Evolutionary conservation across 2,888 invertebrate species (phyloP).

Genomic region (Plagiodera versicolora): DNA sequence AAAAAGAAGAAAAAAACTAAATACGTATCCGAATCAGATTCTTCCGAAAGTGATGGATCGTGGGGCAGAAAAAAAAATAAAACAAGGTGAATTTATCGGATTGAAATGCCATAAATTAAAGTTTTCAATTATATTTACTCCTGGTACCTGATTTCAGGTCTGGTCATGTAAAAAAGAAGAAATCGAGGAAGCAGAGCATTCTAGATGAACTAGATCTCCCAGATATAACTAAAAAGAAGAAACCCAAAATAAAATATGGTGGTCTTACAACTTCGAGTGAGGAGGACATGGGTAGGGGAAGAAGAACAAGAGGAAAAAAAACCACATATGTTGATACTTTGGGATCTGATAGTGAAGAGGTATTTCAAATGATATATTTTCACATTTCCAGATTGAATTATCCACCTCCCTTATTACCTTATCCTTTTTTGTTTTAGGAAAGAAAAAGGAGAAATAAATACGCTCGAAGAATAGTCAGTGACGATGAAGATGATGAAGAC

Average conservation of each 20-base stretch:
- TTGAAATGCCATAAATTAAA: no score
- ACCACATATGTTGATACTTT: conserved; percentile 77
- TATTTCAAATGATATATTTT: conserved; percentile 39
- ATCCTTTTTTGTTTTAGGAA: conserved; percentile 45
- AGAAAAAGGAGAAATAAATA: conserved; percentile 51
- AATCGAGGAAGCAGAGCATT: conserved; percentile 50
- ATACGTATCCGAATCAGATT: conserved; percentile 63
- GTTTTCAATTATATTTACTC: no score
- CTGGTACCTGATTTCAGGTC: no score
- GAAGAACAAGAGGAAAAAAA: conserved; percentile 72
- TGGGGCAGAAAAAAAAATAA: conserved; percentile 50
- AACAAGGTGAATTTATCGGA: conserved; percentile 43
- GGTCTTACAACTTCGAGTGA: conserved; percentile 58
- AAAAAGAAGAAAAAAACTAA: conserved; percentile 62
- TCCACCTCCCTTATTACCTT: not conserved
- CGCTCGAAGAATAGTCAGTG: conserved; percentile 54
- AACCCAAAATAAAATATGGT: conserved; percentile 59
- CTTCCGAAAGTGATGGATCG: conserved; percentile 64
- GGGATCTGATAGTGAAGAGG: conserved; percentile 75
- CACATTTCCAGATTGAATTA: not conserved
- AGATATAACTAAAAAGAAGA: conserved; percentile 48
- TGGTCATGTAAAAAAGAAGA: conserved; percentile 47
- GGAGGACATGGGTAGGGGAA: conserved; percentile 57
- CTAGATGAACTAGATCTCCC: conserved; percentile 29
- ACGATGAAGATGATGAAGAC: conserved; percentile 57